These are phyloP conservation scores for Drosophila imparisetae DNA, from an alignment of 2,888 invertebrate species.

Conservation along the genomic window DNA sequence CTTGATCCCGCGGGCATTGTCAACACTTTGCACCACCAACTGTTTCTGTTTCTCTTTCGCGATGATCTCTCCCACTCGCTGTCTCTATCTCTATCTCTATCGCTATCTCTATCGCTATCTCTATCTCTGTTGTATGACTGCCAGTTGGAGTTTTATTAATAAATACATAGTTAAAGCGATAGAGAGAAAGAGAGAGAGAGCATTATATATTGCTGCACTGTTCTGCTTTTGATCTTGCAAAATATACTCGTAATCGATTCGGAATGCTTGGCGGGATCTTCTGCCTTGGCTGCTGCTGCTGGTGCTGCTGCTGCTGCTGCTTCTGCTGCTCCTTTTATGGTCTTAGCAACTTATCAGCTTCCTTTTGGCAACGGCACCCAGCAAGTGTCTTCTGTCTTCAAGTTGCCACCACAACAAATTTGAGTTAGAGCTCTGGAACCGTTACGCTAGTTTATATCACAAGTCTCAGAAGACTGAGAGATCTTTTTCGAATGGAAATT, in stretches of 20 bases:
- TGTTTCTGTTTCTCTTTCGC: slow-evolving; percentile 57
- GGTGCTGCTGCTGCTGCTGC: background rate
- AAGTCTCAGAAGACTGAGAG: background rate
- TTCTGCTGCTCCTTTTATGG: slow-evolving; percentile 31
- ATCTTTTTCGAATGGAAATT: slow-evolving; percentile 19
- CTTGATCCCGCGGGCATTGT: slow-evolving; percentile 51
- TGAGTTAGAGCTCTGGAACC: slow-evolving; percentile 56
- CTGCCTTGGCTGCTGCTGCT: slow-evolving; percentile 30
- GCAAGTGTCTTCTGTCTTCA: slow-evolving; percentile 71
- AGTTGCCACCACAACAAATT: slow-evolving; percentile 47
- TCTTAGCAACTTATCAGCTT: slow-evolving; percentile 79
- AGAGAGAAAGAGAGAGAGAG: background rate
- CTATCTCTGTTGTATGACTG: slow-evolving; percentile 8
- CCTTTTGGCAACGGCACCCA: slow-evolving; percentile 77
- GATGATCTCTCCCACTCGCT: slow-evolving; percentile 14
- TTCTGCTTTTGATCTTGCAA: slow-evolving; percentile 69
- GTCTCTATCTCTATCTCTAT: slow-evolving; percentile 6
- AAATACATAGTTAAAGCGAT: slow-evolving; percentile 42
- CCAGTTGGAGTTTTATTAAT: slow-evolving; percentile 77
- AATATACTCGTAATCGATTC: slow-evolving; percentile 81
- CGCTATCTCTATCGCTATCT: slow-evolving; percentile 1
- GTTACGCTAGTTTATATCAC: slow-evolving; percentile 64
- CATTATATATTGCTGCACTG: background rate
- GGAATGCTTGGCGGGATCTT: slow-evolving; percentile 81
- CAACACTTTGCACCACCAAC: slow-evolving; percentile 80